These are phyloP conservation scores for Cariama cristata DNA, from an alignment of 2,113 vertebrate species.

Conservation along the genomic window DNA sequence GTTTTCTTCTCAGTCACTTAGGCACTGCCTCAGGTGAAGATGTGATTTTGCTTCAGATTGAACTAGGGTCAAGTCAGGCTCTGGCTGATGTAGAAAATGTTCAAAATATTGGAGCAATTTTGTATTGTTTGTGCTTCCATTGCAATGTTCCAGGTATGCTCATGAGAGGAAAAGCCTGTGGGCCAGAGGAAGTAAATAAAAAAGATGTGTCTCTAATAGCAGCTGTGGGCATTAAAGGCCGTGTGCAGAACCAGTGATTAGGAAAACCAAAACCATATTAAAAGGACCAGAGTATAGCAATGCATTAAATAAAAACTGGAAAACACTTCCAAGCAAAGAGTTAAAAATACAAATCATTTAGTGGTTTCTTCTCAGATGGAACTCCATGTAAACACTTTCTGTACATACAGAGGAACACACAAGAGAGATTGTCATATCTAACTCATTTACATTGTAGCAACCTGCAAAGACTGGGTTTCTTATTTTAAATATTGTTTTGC, in stretches of 20 bases:
- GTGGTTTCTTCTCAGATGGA: background rate
- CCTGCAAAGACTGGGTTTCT: background rate
- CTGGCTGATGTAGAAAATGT: background rate
- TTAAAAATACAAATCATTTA: background rate
- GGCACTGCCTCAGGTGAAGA: background rate
- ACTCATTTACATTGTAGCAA: background rate
- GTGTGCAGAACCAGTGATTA: background rate
- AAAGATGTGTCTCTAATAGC: background rate
- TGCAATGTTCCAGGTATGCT: background rate
- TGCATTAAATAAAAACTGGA: background rate
- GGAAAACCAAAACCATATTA: background rate
- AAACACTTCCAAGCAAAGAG: background rate
- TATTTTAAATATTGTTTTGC: background rate
- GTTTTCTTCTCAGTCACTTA: background rate
- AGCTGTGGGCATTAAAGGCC: background rate
- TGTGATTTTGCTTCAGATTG: background rate
- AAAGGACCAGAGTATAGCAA: background rate
- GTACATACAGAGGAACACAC: background rate
- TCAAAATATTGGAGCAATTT: background rate
- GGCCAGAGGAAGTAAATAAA: background rate
- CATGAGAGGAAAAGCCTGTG: background rate
- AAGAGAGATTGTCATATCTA: background rate
- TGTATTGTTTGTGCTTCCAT: background rate
- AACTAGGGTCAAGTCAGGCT: background rate
- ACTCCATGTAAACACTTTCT: background rate